A percentile compares a stretch with the other conserved stretches of the same genome.
phyloP scores from a whole-genome alignment of 2,888 invertebrate genomes.

The Sesia bembeciformis region DNA sequence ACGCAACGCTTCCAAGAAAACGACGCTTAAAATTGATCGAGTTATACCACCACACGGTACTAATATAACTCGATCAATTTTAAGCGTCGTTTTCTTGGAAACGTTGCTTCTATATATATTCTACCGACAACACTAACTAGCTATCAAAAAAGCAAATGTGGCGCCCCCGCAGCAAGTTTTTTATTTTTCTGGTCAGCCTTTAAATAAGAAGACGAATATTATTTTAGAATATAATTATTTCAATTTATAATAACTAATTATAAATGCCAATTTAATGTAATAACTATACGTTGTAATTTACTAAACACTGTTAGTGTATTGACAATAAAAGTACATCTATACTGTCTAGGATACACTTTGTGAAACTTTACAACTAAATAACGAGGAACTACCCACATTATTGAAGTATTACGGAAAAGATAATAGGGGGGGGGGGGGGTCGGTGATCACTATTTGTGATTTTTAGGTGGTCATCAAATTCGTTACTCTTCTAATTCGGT shows the following conservation, averaged over 20 bases:
- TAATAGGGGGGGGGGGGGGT: neutral
- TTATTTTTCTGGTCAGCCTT: neutral
- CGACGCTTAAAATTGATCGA: no score
- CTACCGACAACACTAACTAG: no score
- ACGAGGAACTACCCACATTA: conserved; percentile 7
- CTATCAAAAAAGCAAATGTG: no score
- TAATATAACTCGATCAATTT: no score
- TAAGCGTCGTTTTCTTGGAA: no score
- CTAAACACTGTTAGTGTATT: conserved; percentile 7
- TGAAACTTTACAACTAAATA: conserved; percentile 23
- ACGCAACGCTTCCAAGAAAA: no score
- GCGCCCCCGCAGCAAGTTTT: no score
- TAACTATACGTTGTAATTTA: conserved; percentile 53
- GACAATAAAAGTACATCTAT: conserved; percentile 34
- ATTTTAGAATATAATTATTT: conserved; percentile 75
- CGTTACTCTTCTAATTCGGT: neutral
- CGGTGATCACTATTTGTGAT: no score
- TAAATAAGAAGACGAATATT: conserved; percentile 63
- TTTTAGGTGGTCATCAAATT: no score
- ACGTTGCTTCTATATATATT: no score
- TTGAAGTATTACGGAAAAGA: neutral
- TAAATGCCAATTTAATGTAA: conserved; percentile 64
- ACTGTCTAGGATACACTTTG: conserved; percentile 31
- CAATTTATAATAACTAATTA: conserved; percentile 74
- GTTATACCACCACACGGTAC: no score